These are phyloP conservation scores for Triplophysa siluroides DNA, from an alignment of 2,113 vertebrate genomes.

Conservation along the genomic window DNA sequence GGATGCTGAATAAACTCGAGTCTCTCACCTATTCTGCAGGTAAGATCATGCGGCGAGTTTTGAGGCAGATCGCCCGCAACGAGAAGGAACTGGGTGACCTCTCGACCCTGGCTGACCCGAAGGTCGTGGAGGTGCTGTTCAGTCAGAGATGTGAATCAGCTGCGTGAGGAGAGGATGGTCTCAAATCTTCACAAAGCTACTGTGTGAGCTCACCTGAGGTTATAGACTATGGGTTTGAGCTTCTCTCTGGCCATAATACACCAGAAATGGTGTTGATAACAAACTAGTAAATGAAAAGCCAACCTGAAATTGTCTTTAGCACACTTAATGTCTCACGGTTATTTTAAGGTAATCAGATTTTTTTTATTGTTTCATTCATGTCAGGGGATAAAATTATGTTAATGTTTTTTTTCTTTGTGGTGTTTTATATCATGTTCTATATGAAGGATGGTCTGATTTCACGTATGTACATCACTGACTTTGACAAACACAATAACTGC, in stretches of 20 bases:
- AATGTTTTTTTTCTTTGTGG: not conserved
- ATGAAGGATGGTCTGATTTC: too few relatives aligned
- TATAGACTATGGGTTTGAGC: slow-evolving; percentile 3
- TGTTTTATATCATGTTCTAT: not conserved
- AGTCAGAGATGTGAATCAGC: slow-evolving; percentile 75
- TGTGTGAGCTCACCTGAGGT: not conserved
- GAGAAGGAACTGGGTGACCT: slow-evolving; percentile 80
- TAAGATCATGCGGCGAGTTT: slow-evolving; percentile 81
- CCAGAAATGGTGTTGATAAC: not conserved
- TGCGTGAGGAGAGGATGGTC: slow-evolving; percentile 63
- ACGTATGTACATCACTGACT: not conserved
- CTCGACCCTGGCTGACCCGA: slow-evolving; percentile 78
- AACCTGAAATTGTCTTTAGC: not conserved
- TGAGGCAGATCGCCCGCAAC: slow-evolving; percentile 77
- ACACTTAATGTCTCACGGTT: not conserved
- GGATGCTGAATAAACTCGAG: too few relatives aligned
- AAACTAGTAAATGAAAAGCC: not conserved
- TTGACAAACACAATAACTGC: not conserved
- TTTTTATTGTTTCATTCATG: not conserved
- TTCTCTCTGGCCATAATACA: not conserved
- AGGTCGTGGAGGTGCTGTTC: slow-evolving; percentile 77
- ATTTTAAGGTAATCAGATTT: not conserved
- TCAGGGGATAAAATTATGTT: not conserved
- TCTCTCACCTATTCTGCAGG: slow-evolving; percentile 55
- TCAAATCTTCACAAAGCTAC: not conserved